Conservation (phyloP, 2,113 vertebrate species). For the Dasyurus viverrinus region DNA sequence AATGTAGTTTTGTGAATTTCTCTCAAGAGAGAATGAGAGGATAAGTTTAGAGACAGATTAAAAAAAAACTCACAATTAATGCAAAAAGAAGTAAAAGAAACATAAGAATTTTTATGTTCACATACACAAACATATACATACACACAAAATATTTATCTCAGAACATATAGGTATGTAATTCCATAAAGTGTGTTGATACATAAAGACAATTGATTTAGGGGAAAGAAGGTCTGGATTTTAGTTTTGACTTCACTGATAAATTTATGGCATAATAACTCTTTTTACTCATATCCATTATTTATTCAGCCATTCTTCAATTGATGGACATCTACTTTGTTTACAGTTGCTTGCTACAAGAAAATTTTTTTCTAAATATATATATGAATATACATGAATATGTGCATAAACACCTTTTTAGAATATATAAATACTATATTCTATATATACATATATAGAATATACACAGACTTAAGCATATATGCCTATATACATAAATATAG, state of each 20-base stretch:
- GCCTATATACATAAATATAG: not conserved
- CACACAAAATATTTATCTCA: too few relatives aligned
- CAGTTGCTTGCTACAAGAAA: not conserved
- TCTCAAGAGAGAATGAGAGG: slow-evolving; percentile 59
- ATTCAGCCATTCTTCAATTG: not conserved
- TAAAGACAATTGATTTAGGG: not conserved
- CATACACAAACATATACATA: slow-evolving; percentile 31
- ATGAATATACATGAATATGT: not conserved
- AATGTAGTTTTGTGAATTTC: slow-evolving; percentile 50
- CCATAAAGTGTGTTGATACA: not conserved
- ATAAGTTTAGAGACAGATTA: slow-evolving; percentile 57
- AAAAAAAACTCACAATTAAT: slow-evolving; percentile 32
- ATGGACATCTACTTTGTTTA: not conserved
- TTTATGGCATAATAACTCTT: not conserved
- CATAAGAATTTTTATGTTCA: slow-evolving; percentile 44
- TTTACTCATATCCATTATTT: not conserved
- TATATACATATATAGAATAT: not conserved
- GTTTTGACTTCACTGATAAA: not conserved
- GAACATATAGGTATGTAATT: not conserved
- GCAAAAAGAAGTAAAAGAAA: slow-evolving; percentile 58
- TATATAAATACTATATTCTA: not conserved
- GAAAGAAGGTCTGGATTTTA: not conserved
- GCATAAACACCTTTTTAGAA: not conserved
- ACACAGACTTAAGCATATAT: not conserved
- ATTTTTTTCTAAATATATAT: not conserved